Percentiles rank a stretch among this genome's conserved stretches.
phyloP scores from a whole-genome alignment of 2,888 invertebrate genomes.

The Drosophila algonquin region DNA sequence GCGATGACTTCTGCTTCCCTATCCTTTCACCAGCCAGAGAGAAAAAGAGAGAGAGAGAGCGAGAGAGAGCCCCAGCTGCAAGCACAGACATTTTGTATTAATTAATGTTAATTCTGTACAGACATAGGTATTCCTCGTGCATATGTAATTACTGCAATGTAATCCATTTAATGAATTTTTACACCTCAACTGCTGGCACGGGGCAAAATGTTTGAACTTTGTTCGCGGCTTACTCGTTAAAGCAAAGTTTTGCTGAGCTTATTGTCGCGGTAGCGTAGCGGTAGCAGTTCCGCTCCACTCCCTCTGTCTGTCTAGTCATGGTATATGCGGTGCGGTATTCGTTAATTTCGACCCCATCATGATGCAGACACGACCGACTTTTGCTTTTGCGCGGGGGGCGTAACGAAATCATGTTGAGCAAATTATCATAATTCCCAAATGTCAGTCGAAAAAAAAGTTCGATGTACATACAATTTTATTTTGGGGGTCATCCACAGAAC shows the following conservation, averaged over 20 bases:
- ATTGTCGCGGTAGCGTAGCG: constrained; percentile 18
- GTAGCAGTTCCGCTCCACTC: constrained; percentile 7
- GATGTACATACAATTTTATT: neutral
- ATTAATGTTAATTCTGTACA: neutral
- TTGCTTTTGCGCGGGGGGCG: neutral
- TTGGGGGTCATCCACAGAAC: constrained; percentile 1
- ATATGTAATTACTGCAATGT: neutral
- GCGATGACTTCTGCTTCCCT: neutral
- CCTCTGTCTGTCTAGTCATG: constrained; percentile 37
- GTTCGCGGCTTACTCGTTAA: constrained; percentile 27
- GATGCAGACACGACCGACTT: constrained; percentile 3
- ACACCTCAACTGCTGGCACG: neutral
- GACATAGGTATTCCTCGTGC: neutral
- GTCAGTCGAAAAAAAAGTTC: constrained; percentile 3
- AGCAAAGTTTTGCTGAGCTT: constrained; percentile 20
- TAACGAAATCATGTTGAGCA: constrained; percentile 6
- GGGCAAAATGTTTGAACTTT: constrained; percentile 20
- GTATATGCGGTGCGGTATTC: constrained; percentile 33
- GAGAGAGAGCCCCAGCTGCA: neutral
- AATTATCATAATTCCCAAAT: constrained; percentile 13
- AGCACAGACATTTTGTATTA: neutral
- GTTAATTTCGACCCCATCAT: constrained; percentile 38
- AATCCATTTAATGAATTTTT: neutral
- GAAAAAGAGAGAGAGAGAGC: too few species aligned
- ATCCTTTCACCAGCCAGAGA: neutral